Evolutionary conservation across 2,113 vertebrate species (phyloP).

Genomic region (Athene noctua): DNA sequence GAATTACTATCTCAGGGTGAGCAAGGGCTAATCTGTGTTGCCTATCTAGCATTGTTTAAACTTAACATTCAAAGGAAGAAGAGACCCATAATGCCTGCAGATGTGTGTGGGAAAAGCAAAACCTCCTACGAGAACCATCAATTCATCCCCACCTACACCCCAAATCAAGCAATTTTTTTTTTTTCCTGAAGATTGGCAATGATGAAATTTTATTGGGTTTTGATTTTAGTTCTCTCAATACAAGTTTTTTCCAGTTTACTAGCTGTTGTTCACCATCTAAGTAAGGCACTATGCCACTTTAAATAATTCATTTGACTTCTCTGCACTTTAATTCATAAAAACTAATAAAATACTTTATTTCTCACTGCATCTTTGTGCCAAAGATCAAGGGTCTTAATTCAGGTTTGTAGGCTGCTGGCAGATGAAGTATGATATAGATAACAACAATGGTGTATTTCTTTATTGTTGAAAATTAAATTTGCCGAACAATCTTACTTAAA

Average conservation of each 20-base stretch:
- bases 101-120: neutral
- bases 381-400: neutral
- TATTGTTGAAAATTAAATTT: conserved; percentile 8
- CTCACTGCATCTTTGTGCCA: neutral
- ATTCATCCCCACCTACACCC: neutral
- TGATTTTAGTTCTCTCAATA: neutral
- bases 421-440: neutral
- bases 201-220: neutral
- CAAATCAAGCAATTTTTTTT: neutral
- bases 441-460: neutral
- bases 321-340: neutral
- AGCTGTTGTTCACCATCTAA: neutral
- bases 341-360: neutral
- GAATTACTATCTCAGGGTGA: neutral
- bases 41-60: neutral
- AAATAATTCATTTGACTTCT: neutral
- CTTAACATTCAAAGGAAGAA: neutral
- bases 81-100: neutral
- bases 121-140: neutral
- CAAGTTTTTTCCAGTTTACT: neutral
- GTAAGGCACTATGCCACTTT: neutral
- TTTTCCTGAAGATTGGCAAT: neutral
- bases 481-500: neutral
- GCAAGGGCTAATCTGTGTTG: neutral
- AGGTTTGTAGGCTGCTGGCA: neutral